Evolutionary conservation across 2,113 vertebrate genomes (phyloP).

Genomic region (Helogale parvula): DNA sequence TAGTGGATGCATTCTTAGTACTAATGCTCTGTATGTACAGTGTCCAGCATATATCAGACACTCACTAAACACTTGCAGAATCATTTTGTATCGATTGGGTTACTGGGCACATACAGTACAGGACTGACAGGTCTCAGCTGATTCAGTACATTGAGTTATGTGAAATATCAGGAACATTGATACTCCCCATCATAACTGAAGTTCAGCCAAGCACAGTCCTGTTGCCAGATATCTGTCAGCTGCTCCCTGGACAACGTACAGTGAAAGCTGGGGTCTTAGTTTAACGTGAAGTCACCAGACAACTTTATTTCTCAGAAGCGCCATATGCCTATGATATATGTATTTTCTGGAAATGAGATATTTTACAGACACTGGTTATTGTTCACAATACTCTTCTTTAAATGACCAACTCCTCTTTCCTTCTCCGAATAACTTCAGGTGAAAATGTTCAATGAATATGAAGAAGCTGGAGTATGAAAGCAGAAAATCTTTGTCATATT

Average conservation of each 20-base stretch:
- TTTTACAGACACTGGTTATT: background rate
- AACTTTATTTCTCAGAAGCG: background rate
- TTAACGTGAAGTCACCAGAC: background rate
- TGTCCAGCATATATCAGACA: background rate
- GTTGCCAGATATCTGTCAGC: background rate
- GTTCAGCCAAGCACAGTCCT: background rate
- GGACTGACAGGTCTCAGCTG: accelerated
- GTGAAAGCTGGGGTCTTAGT: background rate
- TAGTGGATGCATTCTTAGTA: background rate
- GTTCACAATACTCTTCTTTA: background rate
- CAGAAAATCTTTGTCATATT: background rate
- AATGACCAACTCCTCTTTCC: background rate
- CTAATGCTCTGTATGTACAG: background rate
- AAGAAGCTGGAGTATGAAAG: background rate
- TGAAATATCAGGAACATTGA: background rate
- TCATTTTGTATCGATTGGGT: background rate
- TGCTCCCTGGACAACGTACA: background rate
- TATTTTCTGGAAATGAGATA: background rate
- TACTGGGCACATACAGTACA: background rate
- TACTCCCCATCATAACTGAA: background rate
- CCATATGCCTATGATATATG: background rate
- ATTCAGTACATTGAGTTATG: background rate
- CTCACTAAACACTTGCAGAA: background rate
- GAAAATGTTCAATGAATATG: background rate
- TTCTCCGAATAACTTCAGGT: constrained; percentile 35